Conservation (phyloP, 2,113 vertebrate species). For the Cnemophilus loriae region DNA sequence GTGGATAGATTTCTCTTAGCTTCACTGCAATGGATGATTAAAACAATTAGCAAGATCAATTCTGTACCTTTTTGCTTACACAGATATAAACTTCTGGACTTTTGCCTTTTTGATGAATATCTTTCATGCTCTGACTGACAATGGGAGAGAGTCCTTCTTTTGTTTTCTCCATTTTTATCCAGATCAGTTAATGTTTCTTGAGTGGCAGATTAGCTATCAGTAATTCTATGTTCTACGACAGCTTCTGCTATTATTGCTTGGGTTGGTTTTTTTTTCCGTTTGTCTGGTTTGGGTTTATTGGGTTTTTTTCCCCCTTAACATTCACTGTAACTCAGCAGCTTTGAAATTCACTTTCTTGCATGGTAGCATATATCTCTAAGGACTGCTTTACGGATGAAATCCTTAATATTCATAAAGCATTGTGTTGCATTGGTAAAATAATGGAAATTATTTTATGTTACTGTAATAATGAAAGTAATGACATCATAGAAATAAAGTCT, state of each 20-base stretch:
- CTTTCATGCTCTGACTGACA: neutral
- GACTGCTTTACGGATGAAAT: neutral
- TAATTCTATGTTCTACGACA: neutral
- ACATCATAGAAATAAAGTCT: neutral
- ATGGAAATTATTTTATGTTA: neutral
- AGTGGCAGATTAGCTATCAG: neutral
- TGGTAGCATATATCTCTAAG: neutral
- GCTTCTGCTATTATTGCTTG: neutral
- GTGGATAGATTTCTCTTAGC: neutral
- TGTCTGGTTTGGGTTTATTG: neutral
- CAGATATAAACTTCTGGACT: neutral
- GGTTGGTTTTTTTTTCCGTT: neutral
- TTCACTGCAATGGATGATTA: neutral
- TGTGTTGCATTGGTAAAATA: neutral
- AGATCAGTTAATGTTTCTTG: neutral
- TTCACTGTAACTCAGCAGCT: neutral
- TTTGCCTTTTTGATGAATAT: neutral
- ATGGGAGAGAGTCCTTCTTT: neutral
- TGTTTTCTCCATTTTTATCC: neutral
- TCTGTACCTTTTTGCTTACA: neutral
- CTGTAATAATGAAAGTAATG: neutral
- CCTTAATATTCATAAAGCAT: neutral
- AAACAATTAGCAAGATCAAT: neutral
- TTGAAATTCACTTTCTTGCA: neutral
- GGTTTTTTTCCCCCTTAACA: fast-evolving